phyloP scores from a whole-genome alignment of 2,113 vertebrate genomes.

The Pimephales promelas region DNA sequence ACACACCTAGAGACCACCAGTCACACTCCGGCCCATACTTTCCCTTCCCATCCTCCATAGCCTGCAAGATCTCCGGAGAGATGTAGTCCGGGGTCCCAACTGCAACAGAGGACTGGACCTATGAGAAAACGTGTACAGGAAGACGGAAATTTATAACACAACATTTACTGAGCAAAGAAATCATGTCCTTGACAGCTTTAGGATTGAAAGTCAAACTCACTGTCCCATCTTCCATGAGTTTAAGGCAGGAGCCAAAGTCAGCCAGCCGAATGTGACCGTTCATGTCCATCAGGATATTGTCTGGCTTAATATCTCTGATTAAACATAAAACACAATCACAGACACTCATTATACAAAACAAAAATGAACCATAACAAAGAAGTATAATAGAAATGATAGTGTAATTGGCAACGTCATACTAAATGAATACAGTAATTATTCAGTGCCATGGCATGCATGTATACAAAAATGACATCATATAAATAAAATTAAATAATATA shows the following conservation, averaged over 20 bases:
- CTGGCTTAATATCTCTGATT: conserved; percentile 95
- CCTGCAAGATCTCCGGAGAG: conserved; percentile 97
- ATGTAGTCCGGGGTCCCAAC: conserved; percentile 99
- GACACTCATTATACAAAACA: background rate
- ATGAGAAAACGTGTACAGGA: conserved; percentile 57
- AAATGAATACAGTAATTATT: background rate
- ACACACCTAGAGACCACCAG: conserved; percentile 99
- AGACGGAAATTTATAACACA: background rate
- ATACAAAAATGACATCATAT: too few species aligned
- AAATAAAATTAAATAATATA: background rate
- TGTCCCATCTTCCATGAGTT: conserved; percentile 97
- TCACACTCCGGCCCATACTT: conserved; percentile 98
- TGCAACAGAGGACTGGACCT: conserved; percentile 98
- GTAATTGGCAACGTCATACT: background rate
- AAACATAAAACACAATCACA: background rate
- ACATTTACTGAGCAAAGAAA: background rate
- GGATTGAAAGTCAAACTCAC: conserved; percentile 71
- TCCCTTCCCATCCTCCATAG: conserved; percentile 99
- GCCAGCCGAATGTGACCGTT: conserved; percentile 98
- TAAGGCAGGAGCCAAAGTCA: conserved; percentile 98
- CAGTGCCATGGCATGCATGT: background rate
- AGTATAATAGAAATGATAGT: background rate
- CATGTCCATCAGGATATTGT: conserved; percentile 98
- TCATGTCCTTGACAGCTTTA: conserved; percentile 60
- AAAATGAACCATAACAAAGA: background rate